phyloP scores from a whole-genome alignment of 2,797 vertebrate species.

The Telmatherina bonti region DNA sequence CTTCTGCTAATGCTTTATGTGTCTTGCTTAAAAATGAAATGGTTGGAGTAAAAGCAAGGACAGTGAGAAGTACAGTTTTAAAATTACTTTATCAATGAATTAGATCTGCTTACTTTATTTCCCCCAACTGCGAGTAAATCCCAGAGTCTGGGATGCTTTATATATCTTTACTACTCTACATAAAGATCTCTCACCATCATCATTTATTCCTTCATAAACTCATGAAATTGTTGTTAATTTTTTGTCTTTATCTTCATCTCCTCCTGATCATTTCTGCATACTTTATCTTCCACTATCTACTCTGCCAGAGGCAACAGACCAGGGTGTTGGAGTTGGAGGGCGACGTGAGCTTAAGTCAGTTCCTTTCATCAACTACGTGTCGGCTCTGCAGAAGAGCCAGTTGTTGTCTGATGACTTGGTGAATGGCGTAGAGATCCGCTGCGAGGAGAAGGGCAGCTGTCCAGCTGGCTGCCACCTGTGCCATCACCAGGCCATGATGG shows the following conservation, averaged over 20 bases:
- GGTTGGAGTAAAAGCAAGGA: too few relatives aligned
- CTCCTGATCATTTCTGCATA: not conserved
- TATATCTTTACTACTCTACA: not conserved
- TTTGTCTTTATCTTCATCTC: not conserved
- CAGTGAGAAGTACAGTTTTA: too few relatives aligned
- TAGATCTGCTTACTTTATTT: too few relatives aligned
- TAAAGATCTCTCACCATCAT: not conserved
- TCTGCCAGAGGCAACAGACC: constrained; percentile 91
- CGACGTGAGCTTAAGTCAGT: constrained; percentile 94
- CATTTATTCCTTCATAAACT: not conserved
- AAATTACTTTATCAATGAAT: too few relatives aligned
- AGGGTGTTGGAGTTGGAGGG: constrained; percentile 77
- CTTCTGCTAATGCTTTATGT: constrained; percentile 35
- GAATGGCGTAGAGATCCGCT: constrained; percentile 93
- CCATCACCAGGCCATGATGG: constrained; percentile 78
- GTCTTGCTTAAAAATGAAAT: constrained; percentile 13
- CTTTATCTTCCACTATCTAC: not conserved
- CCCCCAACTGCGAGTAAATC: constrained; percentile 45
- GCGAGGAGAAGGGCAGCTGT: constrained; percentile 95
- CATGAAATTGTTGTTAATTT: not conserved
- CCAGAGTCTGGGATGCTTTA: constrained; percentile 18
- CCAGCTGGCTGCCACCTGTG: constrained; percentile 94
- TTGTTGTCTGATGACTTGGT: constrained; percentile 94
- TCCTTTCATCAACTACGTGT: constrained; percentile 97
- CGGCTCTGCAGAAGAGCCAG: constrained; percentile 92